Evolutionary conservation across 1,140 invertebrate genomes (phyloP).

Genomic region (Drosophila pandora): DNA sequence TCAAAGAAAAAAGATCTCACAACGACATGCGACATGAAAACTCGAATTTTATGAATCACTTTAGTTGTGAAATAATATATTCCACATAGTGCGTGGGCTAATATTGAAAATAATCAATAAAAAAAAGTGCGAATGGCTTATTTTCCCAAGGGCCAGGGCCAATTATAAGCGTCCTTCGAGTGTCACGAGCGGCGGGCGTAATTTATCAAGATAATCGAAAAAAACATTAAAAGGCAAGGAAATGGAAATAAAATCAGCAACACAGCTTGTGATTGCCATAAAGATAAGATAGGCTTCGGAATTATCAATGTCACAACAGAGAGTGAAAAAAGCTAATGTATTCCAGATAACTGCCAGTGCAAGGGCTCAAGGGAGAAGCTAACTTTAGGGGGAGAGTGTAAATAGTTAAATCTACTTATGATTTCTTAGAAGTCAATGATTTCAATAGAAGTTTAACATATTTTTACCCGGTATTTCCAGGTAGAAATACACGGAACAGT

Average conservation of each 20-base stretch:
- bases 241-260: conserved; percentile 33
- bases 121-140: conserved; percentile 36
- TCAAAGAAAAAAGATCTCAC: conserved; percentile 4
- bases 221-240: conserved; percentile 20
- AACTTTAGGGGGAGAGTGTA: not conserved
- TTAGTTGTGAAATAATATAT: not conserved
- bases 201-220: conserved; percentile 79
- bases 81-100: conserved; percentile 33
- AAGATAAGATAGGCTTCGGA: conserved; percentile 74
- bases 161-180: conserved; percentile 12
- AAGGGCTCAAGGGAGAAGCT: not conserved
- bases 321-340: conserved; percentile 3
- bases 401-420: not conserved
- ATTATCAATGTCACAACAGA: conserved; percentile 62
- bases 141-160: conserved; percentile 27
- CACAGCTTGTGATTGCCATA: conserved; percentile 38
- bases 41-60: conserved; percentile 16
- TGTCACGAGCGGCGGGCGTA: conserved; percentile 71
- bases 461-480: too few species aligned
- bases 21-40: conserved; percentile 2
- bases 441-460: too few species aligned
- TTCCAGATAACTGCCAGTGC: not conserved
- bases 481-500: too few species aligned
- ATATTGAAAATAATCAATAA: conserved; percentile 54
- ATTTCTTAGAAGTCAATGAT: too few species aligned